phyloP scores from a whole-genome alignment of 2,888 invertebrate genomes.

The Maniola hyperantus region DNA sequence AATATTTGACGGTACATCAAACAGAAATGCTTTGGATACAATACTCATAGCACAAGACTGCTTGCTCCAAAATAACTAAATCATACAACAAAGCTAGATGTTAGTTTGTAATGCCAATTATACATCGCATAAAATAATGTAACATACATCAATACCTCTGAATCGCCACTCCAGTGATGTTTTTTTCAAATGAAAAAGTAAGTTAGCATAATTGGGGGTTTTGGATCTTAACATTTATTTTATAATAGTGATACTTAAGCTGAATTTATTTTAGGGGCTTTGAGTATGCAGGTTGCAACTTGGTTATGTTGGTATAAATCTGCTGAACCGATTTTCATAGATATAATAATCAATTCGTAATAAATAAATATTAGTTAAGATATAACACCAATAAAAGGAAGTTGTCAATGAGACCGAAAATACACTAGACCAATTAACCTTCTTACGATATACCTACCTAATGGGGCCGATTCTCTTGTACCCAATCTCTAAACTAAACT shows the following conservation, averaged over 20 bases:
- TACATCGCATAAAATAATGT: neutral
- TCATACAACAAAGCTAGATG: neutral
- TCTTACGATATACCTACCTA: too few relatives aligned
- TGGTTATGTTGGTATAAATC: neutral
- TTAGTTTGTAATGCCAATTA: slow-evolving; percentile 1
- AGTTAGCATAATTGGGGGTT: neutral
- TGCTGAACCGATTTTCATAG: neutral
- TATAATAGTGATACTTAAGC: neutral
- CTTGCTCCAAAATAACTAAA: neutral
- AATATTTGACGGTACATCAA: slow-evolving; percentile 36
- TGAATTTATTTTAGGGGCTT: neutral
- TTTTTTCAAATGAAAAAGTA: neutral
- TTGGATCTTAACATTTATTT: neutral
- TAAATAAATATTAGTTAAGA: neutral
- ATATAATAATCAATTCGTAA: neutral
- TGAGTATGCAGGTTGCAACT: too few relatives aligned
- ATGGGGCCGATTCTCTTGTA: too few relatives aligned
- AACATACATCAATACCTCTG: too few relatives aligned
- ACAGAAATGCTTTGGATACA: slow-evolving; percentile 35
- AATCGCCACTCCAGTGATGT: too few relatives aligned
- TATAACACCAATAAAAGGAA: neutral
- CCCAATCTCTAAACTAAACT: too few relatives aligned
- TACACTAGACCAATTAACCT: slow-evolving; percentile 12
- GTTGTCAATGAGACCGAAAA: slow-evolving; percentile 12
- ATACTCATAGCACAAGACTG: slow-evolving; percentile 32